Conservation (phyloP, 2,888 invertebrate species). For the Blera fallax region DNA sequence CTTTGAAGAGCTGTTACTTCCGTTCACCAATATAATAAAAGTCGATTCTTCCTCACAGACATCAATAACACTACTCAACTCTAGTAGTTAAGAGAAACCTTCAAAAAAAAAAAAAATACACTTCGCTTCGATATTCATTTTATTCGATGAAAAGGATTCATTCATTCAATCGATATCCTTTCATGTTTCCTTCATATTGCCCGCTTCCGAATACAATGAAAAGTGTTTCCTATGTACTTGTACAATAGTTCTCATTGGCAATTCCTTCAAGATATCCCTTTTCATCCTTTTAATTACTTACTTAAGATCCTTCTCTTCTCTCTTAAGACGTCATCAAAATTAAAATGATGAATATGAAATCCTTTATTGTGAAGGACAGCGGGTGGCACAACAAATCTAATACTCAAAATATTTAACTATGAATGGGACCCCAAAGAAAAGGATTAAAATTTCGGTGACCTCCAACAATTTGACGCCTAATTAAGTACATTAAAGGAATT, state of each 20-base stretch:
- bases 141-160: slow-evolving; percentile 36
- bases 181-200: slow-evolving; percentile 28
- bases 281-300: slow-evolving; percentile 31
- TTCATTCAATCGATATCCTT: slow-evolving; percentile 48
- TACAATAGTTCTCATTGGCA: neutral
- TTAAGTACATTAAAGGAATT: slow-evolving; percentile 25
- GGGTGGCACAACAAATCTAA: neutral
- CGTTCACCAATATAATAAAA: neutral
- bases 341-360: slow-evolving; percentile 17
- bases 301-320: slow-evolving; percentile 4
- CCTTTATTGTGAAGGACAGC: slow-evolving; percentile 1
- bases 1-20: neutral
- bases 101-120: neutral
- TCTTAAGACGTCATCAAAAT: slow-evolving; percentile 30
- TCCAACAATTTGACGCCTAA: slow-evolving; percentile 15
- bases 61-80: slow-evolving; percentile 7
- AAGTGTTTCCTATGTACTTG: neutral
- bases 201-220: neutral
- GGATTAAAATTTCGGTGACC: slow-evolving; percentile 34
- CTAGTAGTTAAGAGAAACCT: slow-evolving; percentile 13
- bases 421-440: neutral
- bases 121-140: slow-evolving; percentile 6
- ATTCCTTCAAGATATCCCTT: slow-evolving; percentile 12
- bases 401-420: neutral
- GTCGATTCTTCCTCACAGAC: neutral